A percentile compares a stretch with the other conserved stretches of the same genome.
phyloP scores from a whole-genome alignment of 2,797 vertebrate species.

The Bucorvus abyssinicus region DNA sequence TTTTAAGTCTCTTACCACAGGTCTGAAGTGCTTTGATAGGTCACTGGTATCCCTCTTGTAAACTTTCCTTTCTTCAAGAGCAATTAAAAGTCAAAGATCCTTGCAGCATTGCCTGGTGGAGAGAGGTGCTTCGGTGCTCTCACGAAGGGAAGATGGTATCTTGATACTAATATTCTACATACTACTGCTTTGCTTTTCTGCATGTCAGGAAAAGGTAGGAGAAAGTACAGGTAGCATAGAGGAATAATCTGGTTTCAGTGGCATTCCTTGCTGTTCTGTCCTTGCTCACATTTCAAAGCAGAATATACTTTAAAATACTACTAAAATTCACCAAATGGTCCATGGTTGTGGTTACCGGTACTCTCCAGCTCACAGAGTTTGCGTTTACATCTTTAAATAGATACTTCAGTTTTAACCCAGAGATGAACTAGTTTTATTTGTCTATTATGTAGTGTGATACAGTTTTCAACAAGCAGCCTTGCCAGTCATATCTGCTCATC shows the following conservation, averaged over 20 bases:
- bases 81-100: neutral
- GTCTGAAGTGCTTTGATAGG: neutral
- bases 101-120: neutral
- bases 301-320: neutral
- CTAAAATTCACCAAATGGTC: neutral
- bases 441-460: neutral
- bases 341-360: neutral
- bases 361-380: neutral
- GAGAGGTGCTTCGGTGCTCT: neutral
- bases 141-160: neutral
- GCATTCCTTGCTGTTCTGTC: neutral
- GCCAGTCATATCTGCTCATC: neutral
- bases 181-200: neutral
- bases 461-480: neutral
- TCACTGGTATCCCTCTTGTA: neutral
- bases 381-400: neutral
- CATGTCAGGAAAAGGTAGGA: neutral
- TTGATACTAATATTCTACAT: neutral
- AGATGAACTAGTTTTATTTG: neutral
- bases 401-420: neutral
- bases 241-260: neutral
- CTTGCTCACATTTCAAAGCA: neutral
- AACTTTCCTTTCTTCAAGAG: neutral
- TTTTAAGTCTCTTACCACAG: neutral
- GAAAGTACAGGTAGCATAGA: neutral